Base-by-base conservation (phyloP, 2,888 invertebrate species). In the Rhorus exstirpatorius region DNA sequence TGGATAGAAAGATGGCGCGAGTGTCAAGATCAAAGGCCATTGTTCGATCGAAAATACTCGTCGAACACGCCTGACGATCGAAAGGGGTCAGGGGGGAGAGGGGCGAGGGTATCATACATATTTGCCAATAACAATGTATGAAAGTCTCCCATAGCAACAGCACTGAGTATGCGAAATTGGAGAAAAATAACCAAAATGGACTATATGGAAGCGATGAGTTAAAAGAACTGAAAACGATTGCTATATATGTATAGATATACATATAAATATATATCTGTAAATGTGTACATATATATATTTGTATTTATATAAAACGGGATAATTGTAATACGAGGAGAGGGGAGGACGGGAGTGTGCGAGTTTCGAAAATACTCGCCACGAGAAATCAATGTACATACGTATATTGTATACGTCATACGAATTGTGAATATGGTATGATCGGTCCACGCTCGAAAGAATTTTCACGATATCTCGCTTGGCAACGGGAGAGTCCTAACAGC, bases 31-130 rank as follows among this genome's bases (percentile, higher is more conserved):
- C 14, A 35, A 19, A 68, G n/a, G n/a, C n/a, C 10, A 21, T 63
- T 61, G 44, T 21, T 49, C 70, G 35, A 38, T 51, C 65, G 7
- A 7, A 46, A 35, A 14, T 24, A 79, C 65, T 79, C 63, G 85
- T 74, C 80, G 83, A 83, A 31, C 17, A 75, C 55, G 79, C 81
- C 80, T 76, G 80, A 79, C 82, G 76, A 86, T 84, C 86, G 81
- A 83, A 86, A 83, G 85, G 85, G 86, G 84, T 86, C 86, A 83
- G 61, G 21, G 44, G 65, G 26, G 10, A 51, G n/a, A n/a, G n/a
- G n/a, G n/a, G n/a, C n/a, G n/a, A n/a, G n/a, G n/a, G n/a, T n/a
- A n/a, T n/a, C n/a, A n/a, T n/a, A n/a, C n/a, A n/a, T n/a, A n/a
- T n/a, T n/a, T n/a, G n/a, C n/a, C n/a, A n/a, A n/a, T n/a, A n/a